phyloP scores from a whole-genome alignment of 1,140 invertebrate genomes.

The Heliconius melpomene region DNA sequence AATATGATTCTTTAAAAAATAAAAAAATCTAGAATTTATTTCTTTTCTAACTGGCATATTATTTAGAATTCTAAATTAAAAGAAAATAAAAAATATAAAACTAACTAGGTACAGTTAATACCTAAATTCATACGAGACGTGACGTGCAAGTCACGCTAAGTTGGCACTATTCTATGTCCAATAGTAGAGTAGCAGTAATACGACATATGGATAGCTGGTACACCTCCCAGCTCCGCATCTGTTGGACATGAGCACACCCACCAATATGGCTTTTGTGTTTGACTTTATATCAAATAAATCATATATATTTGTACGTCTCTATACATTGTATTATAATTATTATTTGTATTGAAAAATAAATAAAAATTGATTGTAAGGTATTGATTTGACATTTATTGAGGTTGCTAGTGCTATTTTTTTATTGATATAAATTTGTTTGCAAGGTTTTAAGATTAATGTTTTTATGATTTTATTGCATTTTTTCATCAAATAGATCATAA shows the following conservation, averaged over 20 bases:
- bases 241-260: constrained; percentile 66
- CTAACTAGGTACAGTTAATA: not conserved
- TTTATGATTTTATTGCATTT: too few species aligned
- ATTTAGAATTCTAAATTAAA: too few species aligned
- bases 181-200: constrained; percentile 47
- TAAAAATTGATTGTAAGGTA: not conserved
- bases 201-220: constrained; percentile 65
- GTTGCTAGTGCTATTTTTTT: not conserved
- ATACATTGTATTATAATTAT: constrained; percentile 7
- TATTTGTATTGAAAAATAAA: constrained; percentile 4
- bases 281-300: constrained; percentile 48
- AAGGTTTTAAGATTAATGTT: too few species aligned
- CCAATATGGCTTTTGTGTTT: constrained; percentile 49
- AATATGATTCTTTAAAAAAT: too few species aligned
- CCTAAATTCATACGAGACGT: not conserved
- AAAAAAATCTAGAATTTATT: too few species aligned
- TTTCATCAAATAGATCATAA: too few species aligned
- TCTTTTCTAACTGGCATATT: too few species aligned
- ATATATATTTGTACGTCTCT: constrained; percentile 21
- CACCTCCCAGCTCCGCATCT: constrained; percentile 62
- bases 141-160: constrained; percentile 50
- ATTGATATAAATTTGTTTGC: not conserved
- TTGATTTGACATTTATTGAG: not conserved
- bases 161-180: constrained; percentile 62
- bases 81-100: too few species aligned